Conservation (phyloP, 2,797 vertebrate species). For the Typhlichthys subterraneus region DNA sequence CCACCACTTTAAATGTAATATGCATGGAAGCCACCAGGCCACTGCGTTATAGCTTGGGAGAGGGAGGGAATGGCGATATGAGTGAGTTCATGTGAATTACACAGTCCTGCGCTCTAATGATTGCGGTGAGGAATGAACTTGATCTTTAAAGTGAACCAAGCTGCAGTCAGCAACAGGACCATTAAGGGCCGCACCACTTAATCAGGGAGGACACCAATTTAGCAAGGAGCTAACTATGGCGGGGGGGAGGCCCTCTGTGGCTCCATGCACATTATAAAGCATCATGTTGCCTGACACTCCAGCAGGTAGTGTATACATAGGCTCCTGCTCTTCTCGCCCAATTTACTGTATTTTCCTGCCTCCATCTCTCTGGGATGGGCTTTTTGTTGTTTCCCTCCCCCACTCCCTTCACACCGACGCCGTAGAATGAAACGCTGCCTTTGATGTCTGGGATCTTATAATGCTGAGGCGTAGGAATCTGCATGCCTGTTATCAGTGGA, state of each 20-base stretch:
- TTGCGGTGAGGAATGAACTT: constrained; percentile 76
- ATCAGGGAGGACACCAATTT: constrained; percentile 69
- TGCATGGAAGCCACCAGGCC: constrained; percentile 15
- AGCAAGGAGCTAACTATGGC: constrained; percentile 63
- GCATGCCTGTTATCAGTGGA: constrained; percentile 75
- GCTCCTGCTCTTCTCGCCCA: constrained; percentile 22
- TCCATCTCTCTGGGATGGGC: constrained; percentile 39
- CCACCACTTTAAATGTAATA: constrained; percentile 26
- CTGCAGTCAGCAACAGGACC: constrained; percentile 56
- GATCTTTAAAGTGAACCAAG: constrained; percentile 76
- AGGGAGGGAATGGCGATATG: constrained; percentile 5
- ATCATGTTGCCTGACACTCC: constrained; percentile 42
- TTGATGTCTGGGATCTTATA: constrained; percentile 77
- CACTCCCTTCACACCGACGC: constrained; percentile 51
- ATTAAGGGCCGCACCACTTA: constrained; percentile 71
- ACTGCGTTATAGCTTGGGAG: not conserved
- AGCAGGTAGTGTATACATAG: constrained; percentile 19
- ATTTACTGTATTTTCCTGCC: constrained; percentile 54
- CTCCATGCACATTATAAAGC: constrained; percentile 59
- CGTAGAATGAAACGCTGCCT: constrained; percentile 70
- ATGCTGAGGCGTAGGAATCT: constrained; percentile 76
- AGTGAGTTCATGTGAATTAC: constrained; percentile 62
- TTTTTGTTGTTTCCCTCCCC: constrained; percentile 30
- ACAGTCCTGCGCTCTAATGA: constrained; percentile 70
- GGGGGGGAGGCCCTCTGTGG: constrained; percentile 44